Evolutionary conservation across 2,888 invertebrate species (phyloP).

Genomic region (Catonia carolina): DNA sequence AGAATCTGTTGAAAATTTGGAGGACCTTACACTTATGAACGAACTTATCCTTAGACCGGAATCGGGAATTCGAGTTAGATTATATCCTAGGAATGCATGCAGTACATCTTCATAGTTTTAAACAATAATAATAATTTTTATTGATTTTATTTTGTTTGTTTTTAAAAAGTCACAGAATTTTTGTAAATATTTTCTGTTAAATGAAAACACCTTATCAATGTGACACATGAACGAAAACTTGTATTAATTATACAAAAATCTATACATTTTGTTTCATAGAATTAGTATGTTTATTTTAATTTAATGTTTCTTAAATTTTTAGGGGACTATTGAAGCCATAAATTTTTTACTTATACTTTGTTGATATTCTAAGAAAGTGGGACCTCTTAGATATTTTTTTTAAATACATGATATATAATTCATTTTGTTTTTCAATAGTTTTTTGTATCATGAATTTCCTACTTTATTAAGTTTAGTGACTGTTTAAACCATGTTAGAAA

Average conservation of each 20-base stretch:
- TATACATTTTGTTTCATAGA: too few species aligned
- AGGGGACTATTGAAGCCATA: too few species aligned
- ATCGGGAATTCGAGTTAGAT: conserved; percentile 46
- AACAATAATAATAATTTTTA: background rate
- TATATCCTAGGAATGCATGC: conserved; percentile 10
- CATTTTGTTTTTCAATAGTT: too few species aligned
- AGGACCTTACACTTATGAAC: conserved; percentile 48
- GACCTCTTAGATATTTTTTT: too few species aligned
- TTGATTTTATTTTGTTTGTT: background rate
- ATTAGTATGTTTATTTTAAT: too few species aligned
- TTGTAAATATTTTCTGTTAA: background rate
- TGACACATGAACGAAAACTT: background rate
- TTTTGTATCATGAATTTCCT: background rate
- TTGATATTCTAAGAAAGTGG: too few species aligned
- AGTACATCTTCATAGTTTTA: background rate
- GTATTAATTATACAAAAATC: background rate
- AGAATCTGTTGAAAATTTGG: conserved; percentile 46
- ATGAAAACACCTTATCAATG: background rate
- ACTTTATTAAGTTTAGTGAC: background rate
- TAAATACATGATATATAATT: too few species aligned
- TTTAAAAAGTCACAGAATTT: background rate
- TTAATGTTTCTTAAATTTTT: too few species aligned
- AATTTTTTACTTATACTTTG: too few species aligned
- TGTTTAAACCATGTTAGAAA: background rate
- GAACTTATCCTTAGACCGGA: conserved; percentile 54